Evolutionary conservation across 2,888 invertebrate genomes (phyloP), one percentile per base, ranked within the genome.

Genomic region (Pachliopta kotzebuea): DNA sequence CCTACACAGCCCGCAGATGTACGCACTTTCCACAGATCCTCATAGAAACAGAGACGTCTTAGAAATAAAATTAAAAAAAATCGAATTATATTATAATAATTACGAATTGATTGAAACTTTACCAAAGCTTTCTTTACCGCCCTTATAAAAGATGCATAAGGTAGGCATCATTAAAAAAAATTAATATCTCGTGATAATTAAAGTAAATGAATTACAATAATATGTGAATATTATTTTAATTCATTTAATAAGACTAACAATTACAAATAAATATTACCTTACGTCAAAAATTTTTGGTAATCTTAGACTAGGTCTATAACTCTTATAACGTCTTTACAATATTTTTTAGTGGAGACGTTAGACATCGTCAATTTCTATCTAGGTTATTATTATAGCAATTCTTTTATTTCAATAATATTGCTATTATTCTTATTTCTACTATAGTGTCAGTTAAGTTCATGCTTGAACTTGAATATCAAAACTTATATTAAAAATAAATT

Each of bases 1-100:
- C 86, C 85, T 86, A 81, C 74, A 72, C 77, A 69, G 68, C 67
- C 76, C 70, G 84, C 88, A 88, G 85, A 88, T 87, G 90, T 79
- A 83, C 21, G 1, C 50, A 52, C 75, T 79, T 75, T 76, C 74
- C 74, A 76, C 76, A 80, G 78, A 45, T 77, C 71, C 49, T 62
- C 17, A 24, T 31, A 29, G 52, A 56, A 42, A 45, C 45, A 58
- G 64, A 69, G 49, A 66, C 18, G 58, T 52, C 45, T n/a, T n/a
- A 45, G 45, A 45, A 45, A 45, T 45, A 45, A 45, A n/a, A 45
- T n/a, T 18, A 2, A 45, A 18, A 45, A n/a, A n/a, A 42, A 4
- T 42, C 26, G 6, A 26, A 26, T 26, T 6, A 4, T 26, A 26
- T 26, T 4, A 26, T 26, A n/a, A 45, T n/a, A n/a, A 6, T 45